Evolutionary conservation across 1,140 invertebrate genomes (phyloP).

Genomic region (Gonioctena quinquepunctata): DNA sequence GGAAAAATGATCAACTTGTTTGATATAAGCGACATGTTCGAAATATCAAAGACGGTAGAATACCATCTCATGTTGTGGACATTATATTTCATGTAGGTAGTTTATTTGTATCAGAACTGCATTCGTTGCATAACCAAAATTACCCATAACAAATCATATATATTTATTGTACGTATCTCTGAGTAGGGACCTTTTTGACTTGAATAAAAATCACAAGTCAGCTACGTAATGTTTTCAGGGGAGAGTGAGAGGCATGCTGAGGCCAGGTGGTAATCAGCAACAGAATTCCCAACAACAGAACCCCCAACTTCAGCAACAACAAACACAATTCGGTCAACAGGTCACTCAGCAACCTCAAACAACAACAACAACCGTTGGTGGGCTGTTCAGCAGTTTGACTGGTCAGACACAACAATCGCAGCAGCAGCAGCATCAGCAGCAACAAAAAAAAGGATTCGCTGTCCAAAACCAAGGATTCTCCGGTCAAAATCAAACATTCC

Average conservation of each 20-base stretch:
- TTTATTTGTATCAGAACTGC: no score
- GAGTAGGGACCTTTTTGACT: no score
- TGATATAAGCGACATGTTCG: no score
- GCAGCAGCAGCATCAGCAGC: constrained; percentile 40
- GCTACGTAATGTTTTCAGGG: constrained; percentile 40
- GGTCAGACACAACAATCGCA: constrained; percentile 41
- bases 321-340: constrained; percentile 17
- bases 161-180: no score
- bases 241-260: constrained; percentile 55
- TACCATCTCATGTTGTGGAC: no score
- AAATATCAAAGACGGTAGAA: no score
- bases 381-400: constrained; percentile 44
- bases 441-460: constrained; percentile 42
- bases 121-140: neutral
- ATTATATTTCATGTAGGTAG: no score
- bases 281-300: constrained; percentile 25
- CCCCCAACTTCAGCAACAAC: constrained; percentile 4
- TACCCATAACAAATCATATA: no score
- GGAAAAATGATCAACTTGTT: no score
- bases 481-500: constrained; percentile 27
- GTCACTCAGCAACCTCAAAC: constrained; percentile 1
- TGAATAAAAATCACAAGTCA: no score
- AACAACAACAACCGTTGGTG: constrained; percentile 32
- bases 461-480: constrained; percentile 37
- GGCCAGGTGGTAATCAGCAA: constrained; percentile 54